Percentiles rank a stretch among this genome's conserved stretches.
Conservation (phyloP, 64 coral and sea anemone genomes). For the Porites australiensis region DNA sequence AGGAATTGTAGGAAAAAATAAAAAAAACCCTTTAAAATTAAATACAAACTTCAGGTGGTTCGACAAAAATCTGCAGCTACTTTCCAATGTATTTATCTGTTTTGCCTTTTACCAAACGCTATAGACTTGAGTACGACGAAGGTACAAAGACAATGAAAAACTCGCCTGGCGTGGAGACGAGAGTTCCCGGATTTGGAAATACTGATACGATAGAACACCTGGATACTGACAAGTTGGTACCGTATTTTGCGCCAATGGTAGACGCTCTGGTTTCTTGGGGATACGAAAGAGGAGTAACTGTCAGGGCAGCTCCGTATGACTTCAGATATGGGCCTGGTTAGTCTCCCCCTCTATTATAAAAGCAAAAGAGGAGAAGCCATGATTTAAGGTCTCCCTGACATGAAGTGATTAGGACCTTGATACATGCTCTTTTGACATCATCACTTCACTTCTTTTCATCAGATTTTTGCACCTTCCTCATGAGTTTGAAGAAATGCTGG, state of each 20-base stretch:
- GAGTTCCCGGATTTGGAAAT: constrained; percentile 87
- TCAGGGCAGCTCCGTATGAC: constrained; percentile 93
- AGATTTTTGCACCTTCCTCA: too few relatives aligned
- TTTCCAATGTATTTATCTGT: background rate
- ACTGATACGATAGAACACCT: constrained; percentile 84
- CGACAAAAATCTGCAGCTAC: too few relatives aligned
- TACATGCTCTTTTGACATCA: too few relatives aligned
- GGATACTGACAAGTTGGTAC: constrained; percentile 54
- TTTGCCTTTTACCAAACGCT: background rate
- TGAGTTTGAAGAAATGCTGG: too few relatives aligned
- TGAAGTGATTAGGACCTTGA: too few relatives aligned
- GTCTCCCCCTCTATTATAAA: background rate
- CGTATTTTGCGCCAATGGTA: constrained; percentile 81
- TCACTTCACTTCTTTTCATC: too few relatives aligned
- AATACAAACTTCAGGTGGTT: too few relatives aligned
- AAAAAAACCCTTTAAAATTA: too few relatives aligned
- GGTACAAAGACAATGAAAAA: constrained; percentile 64
- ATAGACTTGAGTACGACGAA: constrained; percentile 80
- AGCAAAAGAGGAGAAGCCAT: too few relatives aligned
- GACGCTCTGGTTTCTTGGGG: constrained; percentile 45
- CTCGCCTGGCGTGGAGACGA: constrained; percentile 82
- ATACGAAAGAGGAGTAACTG: constrained; percentile 70
- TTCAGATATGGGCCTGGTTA: constrained; percentile 86
- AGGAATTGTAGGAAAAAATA: too few relatives aligned
- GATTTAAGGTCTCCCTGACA: too few relatives aligned